Percentiles rank a stretch among this genome's conserved stretches.
These are phyloP conservation scores for Sialis lutaria DNA, from an alignment of 2,888 invertebrate genomes.

Conservation along the genomic window DNA sequence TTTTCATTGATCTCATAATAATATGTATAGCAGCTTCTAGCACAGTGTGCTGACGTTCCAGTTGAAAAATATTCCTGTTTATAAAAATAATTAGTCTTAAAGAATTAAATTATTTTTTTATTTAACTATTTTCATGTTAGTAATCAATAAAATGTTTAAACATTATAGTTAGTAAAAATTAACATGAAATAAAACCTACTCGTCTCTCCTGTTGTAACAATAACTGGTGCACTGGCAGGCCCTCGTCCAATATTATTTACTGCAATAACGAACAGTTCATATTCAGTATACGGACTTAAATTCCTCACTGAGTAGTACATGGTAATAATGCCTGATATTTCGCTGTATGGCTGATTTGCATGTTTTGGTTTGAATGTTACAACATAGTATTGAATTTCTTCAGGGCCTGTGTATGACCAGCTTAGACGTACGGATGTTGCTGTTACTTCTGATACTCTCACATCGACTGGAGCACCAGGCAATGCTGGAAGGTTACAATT, in stretches of 20 bases:
- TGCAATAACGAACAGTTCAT: conserved; percentile 91
- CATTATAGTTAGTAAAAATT: neutral
- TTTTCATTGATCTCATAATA: no score
- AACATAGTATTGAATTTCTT: conserved; percentile 88
- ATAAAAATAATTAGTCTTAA: no score
- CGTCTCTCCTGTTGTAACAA: conserved; percentile 92
- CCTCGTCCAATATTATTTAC: conserved; percentile 91
- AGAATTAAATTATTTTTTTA: no score
- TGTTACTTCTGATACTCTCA: conserved; percentile 83
- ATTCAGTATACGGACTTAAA: conserved; percentile 86
- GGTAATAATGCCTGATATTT: conserved; percentile 84
- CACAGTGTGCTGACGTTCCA: no score
- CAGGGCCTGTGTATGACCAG: conserved; percentile 81
- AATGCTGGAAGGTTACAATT: conserved; percentile 41
- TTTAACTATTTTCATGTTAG: no score
- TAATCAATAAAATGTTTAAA: no score
- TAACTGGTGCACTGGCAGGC: conserved; percentile 69
- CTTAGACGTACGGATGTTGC: conserved; percentile 82
- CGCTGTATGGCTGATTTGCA: conserved; percentile 79
- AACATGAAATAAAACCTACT: conserved; percentile 39
- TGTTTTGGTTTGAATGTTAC: conserved; percentile 94
- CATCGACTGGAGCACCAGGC: conserved; percentile 78
- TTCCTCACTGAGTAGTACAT: conserved; percentile 83
- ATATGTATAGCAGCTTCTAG: no score
- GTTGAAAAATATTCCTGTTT: no score